These are phyloP conservation scores for Allacma fusca DNA, from an alignment of 2,888 invertebrate species.

Conservation along the genomic window DNA sequence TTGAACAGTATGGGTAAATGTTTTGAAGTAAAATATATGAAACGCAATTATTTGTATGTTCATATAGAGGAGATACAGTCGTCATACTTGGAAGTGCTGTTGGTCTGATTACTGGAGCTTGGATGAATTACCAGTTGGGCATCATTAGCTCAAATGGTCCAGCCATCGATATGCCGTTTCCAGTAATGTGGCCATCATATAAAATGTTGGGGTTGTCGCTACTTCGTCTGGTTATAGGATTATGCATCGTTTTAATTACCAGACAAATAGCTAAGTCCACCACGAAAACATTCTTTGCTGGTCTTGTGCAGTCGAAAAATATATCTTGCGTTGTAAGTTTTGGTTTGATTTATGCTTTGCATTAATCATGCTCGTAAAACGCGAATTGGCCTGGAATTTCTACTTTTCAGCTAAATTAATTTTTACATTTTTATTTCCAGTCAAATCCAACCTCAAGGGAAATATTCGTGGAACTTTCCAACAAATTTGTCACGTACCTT, in stretches of 20 bases:
- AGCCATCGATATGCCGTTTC: constrained; percentile 74
- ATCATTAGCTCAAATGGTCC: constrained; percentile 68
- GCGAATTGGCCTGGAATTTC: no score
- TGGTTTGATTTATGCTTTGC: not conserved
- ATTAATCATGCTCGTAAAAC: no score
- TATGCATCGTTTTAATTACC: constrained; percentile 76
- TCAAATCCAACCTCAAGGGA: constrained; percentile 69
- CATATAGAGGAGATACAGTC: constrained; percentile 82
- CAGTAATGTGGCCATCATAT: constrained; percentile 80
- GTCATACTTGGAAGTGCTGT: constrained; percentile 84
- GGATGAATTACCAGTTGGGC: constrained; percentile 85
- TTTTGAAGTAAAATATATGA: no score
- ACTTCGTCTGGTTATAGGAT: constrained; percentile 78
- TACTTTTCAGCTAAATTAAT: not conserved
- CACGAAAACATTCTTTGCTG: constrained; percentile 76
- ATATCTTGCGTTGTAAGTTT: constrained; percentile 35
- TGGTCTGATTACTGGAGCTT: constrained; percentile 80
- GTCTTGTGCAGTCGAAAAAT: constrained; percentile 67
- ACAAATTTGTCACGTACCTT: constrained; percentile 83
- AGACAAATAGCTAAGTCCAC: constrained; percentile 74
- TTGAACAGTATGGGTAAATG: no score
- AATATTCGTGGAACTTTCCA: constrained; percentile 80
- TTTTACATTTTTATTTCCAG: constrained; percentile 67
- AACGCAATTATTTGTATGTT: not conserved
- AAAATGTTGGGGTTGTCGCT: constrained; percentile 74